These are phyloP conservation scores for Oxyscelio sp. DNA, from an alignment of 2,888 invertebrate genomes.

Conservation along the genomic window DNA sequence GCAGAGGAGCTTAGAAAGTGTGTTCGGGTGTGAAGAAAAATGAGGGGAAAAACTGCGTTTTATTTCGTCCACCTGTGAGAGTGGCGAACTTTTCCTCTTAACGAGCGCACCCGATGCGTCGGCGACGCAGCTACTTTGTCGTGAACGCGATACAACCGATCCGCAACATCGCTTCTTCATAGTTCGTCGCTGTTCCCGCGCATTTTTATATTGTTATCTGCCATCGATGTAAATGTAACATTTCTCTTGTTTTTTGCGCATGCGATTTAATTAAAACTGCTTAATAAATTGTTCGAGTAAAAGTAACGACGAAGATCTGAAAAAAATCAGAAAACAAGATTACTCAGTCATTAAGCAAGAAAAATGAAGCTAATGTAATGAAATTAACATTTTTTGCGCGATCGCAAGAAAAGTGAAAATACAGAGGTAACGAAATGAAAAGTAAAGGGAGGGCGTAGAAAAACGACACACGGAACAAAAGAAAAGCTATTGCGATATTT, in stretches of 20 bases:
- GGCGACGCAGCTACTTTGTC: conserved; percentile 33
- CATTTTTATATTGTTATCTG: conserved; percentile 33
- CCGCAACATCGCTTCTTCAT: conserved; percentile 34
- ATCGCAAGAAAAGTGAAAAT: too few species aligned
- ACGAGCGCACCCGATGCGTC: neutral
- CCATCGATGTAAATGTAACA: conserved; percentile 30
- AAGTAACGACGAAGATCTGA: neutral
- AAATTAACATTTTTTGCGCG: too few species aligned
- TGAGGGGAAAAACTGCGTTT: conserved; percentile 33
- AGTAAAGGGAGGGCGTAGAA: too few species aligned
- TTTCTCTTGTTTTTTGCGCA: conserved; percentile 26
- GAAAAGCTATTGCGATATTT: too few species aligned
- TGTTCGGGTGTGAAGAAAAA: conserved; percentile 61
- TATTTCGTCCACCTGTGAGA: conserved; percentile 40
- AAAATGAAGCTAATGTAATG: too few species aligned
- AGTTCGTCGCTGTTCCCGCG: conserved; percentile 1
- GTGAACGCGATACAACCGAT: conserved; percentile 41
- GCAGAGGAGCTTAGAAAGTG: conserved; percentile 70
- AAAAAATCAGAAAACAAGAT: neutral
- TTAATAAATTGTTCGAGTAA: too few species aligned
- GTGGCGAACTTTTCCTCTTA: conserved; percentile 30
- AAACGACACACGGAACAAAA: too few species aligned
- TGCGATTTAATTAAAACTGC: neutral
- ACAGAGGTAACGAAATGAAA: too few species aligned
- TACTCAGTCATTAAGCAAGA: too few species aligned